These are phyloP conservation scores for Aethina tumida DNA, from an alignment of 1,140 invertebrate genomes.

Conservation along the genomic window DNA sequence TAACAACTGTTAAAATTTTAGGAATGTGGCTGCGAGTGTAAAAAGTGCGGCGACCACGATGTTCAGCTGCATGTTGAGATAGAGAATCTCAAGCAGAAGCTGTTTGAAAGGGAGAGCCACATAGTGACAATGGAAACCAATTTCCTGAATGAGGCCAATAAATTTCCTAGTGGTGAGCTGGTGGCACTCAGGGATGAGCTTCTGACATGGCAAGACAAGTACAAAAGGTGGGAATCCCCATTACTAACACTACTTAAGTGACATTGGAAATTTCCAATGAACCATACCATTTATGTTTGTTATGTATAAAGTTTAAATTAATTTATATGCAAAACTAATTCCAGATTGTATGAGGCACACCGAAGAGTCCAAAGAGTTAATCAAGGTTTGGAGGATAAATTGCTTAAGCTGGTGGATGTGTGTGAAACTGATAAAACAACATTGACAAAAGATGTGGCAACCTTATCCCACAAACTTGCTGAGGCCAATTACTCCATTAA, in stretches of 20 bases:
- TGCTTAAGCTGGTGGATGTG: conserved; percentile 85
- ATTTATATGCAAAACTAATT: conserved; percentile 1
- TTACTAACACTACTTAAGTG: conserved; percentile 8
- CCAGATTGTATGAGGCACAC: conserved; percentile 81
- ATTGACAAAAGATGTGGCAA: conserved; percentile 78
- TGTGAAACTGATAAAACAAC: conserved; percentile 84
- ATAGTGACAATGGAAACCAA: conserved; percentile 78
- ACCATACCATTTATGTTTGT: background rate
- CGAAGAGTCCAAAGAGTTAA: conserved; percentile 92
- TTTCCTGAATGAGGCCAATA: conserved; percentile 69
- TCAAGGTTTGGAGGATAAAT: conserved; percentile 89
- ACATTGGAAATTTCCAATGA: background rate
- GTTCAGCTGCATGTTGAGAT: conserved; percentile 78
- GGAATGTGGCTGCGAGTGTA: conserved; percentile 49
- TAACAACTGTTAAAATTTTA: no score
- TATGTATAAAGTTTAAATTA: conserved; percentile 1
- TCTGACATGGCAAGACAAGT: conserved; percentile 82
- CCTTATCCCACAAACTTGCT: conserved; percentile 75
- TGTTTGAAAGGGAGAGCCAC: conserved; percentile 71
- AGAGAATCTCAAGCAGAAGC: conserved; percentile 70
- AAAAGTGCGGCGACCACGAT: conserved; percentile 40
- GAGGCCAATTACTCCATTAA: conserved; percentile 80
- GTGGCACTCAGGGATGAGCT: conserved; percentile 77
- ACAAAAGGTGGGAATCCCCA: conserved; percentile 57
- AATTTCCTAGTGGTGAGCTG: conserved; percentile 59